These are phyloP conservation scores for Pseudotriccus pelzelni DNA, from an alignment of 2,797 vertebrate genomes.

Conservation along the genomic window DNA sequence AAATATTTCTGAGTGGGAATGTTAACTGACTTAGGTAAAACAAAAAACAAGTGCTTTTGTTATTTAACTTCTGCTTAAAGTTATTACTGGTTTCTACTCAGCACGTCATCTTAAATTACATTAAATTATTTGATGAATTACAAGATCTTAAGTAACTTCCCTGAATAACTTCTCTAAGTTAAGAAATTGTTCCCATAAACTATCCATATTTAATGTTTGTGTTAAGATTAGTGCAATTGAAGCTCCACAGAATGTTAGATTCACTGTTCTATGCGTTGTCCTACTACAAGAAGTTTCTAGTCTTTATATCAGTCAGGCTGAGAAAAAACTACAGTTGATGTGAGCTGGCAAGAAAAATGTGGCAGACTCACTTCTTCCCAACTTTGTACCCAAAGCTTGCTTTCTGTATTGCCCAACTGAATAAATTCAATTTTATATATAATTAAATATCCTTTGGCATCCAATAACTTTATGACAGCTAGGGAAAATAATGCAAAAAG, in stretches of 20 bases:
- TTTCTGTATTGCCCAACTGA: background rate
- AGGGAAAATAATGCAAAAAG: background rate
- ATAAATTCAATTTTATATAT: background rate
- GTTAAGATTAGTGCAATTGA: background rate
- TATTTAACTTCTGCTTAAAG: background rate
- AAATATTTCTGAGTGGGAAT: background rate
- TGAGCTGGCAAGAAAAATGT: background rate
- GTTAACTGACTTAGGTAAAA: background rate
- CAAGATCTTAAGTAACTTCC: background rate
- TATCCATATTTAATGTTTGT: background rate
- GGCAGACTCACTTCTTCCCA: background rate
- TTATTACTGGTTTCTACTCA: background rate
- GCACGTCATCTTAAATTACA: background rate
- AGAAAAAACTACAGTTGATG: background rate
- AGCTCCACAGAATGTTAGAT: background rate
- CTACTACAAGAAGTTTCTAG: background rate
- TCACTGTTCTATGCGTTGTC: background rate
- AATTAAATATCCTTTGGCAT: background rate
- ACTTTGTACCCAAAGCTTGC: background rate
- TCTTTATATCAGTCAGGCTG: background rate
- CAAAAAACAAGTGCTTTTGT: background rate
- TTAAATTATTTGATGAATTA: background rate
- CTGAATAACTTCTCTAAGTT: background rate
- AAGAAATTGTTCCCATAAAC: background rate
- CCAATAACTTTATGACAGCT: background rate